phyloP scores from a whole-genome alignment of 2,888 invertebrate species.

The Cataglyphis altisquamis region DNA sequence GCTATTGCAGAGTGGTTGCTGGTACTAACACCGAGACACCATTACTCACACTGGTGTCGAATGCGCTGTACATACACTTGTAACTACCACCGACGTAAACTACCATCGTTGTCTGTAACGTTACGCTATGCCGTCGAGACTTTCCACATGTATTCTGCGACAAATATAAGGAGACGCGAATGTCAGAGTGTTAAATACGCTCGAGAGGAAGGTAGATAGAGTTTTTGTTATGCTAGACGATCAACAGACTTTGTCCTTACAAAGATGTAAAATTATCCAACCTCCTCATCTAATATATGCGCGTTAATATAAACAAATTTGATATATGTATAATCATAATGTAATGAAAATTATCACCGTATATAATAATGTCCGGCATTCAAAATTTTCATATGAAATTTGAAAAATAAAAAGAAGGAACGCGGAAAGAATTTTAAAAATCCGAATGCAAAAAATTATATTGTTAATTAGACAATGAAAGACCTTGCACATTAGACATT shows the following conservation, averaged over 20 bases:
- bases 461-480: constrained; percentile 70
- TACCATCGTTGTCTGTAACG: constrained; percentile 40
- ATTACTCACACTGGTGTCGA: constrained; percentile 24
- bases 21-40: constrained; percentile 34
- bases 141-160: constrained; percentile 43
- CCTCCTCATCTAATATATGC: background rate
- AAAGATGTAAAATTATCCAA: constrained; percentile 26
- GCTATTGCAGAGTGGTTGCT: constrained; percentile 53
- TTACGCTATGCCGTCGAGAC: constrained; percentile 49
- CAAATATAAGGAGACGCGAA: constrained; percentile 37
- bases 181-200: constrained; percentile 18
- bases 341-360: constrained; percentile 3
- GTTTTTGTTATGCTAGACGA: constrained; percentile 22
- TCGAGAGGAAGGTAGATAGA: background rate
- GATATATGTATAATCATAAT: constrained; percentile 2
- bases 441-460: constrained; percentile 41
- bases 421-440: background rate
- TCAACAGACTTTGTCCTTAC: constrained; percentile 42
- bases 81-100: constrained; percentile 48
- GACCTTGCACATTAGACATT: constrained; percentile 76
- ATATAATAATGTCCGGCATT: constrained; percentile 1
- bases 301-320: background rate
- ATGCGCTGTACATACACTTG: constrained; percentile 37
- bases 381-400: background rate
- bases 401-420: background rate